These are phyloP conservation scores for Microtus montanus DNA, from an alignment of 2,113 vertebrate genomes.

Conservation along the genomic window DNA sequence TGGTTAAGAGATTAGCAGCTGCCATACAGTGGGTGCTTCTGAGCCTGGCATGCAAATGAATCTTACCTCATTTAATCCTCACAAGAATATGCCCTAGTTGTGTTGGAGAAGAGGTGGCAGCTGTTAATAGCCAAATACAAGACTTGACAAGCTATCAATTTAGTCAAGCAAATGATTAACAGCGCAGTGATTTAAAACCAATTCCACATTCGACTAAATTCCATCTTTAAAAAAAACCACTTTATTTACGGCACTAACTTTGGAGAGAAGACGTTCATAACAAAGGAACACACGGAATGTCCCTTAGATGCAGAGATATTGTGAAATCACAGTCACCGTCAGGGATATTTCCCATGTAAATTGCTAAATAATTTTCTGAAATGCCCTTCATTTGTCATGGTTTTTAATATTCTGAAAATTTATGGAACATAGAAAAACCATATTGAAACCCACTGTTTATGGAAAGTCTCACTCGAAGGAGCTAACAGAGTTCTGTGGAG, in stretches of 20 bases:
- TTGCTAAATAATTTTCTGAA: slow-evolving; percentile 59
- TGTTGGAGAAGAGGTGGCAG: slow-evolving; percentile 35
- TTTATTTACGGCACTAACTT: slow-evolving; percentile 52
- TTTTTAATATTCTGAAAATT: slow-evolving; percentile 59
- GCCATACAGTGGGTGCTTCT: neutral
- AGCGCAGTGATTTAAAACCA: slow-evolving; percentile 59
- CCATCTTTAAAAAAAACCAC: slow-evolving; percentile 30
- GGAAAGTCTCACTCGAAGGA: slow-evolving; percentile 29
- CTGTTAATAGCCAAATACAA: slow-evolving; percentile 66
- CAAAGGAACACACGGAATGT: slow-evolving; percentile 50
- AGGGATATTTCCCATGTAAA: slow-evolving; percentile 31
- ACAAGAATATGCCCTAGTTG: neutral
- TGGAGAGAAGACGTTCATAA: slow-evolving; percentile 46
- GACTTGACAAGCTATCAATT: slow-evolving; percentile 64
- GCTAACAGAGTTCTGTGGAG: neutral
- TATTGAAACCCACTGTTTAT: slow-evolving; percentile 11
- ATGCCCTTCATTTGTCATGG: slow-evolving; percentile 40
- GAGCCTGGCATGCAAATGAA: slow-evolving; percentile 41
- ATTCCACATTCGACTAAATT: slow-evolving; percentile 68
- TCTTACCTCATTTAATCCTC: slow-evolving; percentile 47
- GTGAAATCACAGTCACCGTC: slow-evolving; percentile 47
- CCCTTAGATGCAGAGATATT: slow-evolving; percentile 24
- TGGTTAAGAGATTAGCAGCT: slow-evolving; percentile 45
- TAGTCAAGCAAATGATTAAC: slow-evolving; percentile 67
- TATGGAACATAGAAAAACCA: slow-evolving; percentile 28